These are phyloP conservation scores for Merodon equestris DNA, from an alignment of 2,888 invertebrate species.

Conservation along the genomic window DNA sequence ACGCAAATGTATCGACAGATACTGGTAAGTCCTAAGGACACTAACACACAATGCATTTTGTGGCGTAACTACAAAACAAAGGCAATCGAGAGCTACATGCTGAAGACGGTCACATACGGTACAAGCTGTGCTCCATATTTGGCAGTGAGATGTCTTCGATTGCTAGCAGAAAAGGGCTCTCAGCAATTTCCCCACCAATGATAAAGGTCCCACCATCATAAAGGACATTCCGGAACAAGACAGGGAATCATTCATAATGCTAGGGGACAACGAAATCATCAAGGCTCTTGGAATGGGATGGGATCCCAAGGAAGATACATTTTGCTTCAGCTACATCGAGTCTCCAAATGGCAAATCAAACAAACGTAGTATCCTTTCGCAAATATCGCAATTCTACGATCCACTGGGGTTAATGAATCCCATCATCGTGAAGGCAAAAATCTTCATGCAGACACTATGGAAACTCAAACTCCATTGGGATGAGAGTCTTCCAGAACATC, in stretches of 20 bases:
- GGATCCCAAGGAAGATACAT: slow-evolving; percentile 38
- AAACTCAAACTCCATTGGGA: slow-evolving; percentile 3
- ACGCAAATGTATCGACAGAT: slow-evolving; percentile 28
- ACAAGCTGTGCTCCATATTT: slow-evolving; percentile 29
- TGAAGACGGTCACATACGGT: slow-evolving; percentile 49
- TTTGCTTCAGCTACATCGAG: slow-evolving; percentile 28
- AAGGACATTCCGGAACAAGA: slow-evolving; percentile 8
- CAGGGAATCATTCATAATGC: slow-evolving; percentile 7
- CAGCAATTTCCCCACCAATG: slow-evolving; percentile 21
- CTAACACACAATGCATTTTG: slow-evolving; percentile 8
- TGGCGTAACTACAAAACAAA: slow-evolving; percentile 28
- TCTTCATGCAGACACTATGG: slow-evolving; percentile 37
- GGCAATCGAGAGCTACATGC: slow-evolving; percentile 22
- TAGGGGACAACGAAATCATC: slow-evolving; percentile 38
- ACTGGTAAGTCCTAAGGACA: slow-evolving; percentile 10
- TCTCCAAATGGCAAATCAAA: slow-evolving; percentile 10
- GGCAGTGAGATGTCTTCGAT: slow-evolving; percentile 23
- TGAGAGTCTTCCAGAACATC: background rate
- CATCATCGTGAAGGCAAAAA: slow-evolving; percentile 47
- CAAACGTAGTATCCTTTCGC: slow-evolving; percentile 50
- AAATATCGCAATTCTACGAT: slow-evolving; percentile 37
- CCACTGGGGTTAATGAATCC: slow-evolving; percentile 45
- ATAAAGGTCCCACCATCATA: slow-evolving; percentile 6
- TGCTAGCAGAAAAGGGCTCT: slow-evolving; percentile 5
- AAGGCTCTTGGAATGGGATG: slow-evolving; percentile 40